phyloP scores from a whole-genome alignment of 1,140 invertebrate species.

The Spodoptera litura region DNA sequence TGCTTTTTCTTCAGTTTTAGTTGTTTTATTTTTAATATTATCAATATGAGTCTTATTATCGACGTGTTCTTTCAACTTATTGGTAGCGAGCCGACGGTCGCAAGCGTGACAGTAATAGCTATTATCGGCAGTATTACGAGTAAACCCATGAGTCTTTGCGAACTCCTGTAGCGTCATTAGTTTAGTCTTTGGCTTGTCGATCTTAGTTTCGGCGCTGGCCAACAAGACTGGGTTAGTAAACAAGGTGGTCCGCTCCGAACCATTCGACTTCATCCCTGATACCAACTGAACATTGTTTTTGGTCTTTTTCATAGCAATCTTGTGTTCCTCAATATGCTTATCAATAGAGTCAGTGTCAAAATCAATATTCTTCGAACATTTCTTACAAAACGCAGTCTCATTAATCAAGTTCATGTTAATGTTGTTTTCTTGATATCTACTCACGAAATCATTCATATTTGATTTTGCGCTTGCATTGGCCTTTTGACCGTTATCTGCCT shows the following conservation, averaged over 20 bases:
- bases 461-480: slow-evolving; percentile 8
- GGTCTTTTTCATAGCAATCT: slow-evolving; percentile 12
- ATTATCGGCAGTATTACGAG: background rate
- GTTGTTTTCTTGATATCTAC: slow-evolving; percentile 51
- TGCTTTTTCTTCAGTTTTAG: background rate
- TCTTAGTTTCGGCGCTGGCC: background rate
- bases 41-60: background rate
- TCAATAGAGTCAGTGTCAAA: slow-evolving; percentile 50
- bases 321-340: slow-evolving; percentile 56
- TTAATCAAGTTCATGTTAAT: slow-evolving; percentile 56
- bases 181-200: background rate
- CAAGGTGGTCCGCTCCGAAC: slow-evolving; percentile 1
- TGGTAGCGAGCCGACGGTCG: background rate
- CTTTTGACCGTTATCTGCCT: background rate
- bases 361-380: slow-evolving; percentile 52
- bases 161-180: background rate
- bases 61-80: background rate
- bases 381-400: slow-evolving; percentile 53
- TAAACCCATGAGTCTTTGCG: slow-evolving; percentile 1
- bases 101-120: slow-evolving; percentile 1
- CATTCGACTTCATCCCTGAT: background rate
- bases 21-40: background rate
- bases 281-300: background rate
- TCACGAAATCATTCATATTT: slow-evolving; percentile 44
- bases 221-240: slow-evolving; percentile 24